Evolutionary conservation across 2,113 vertebrate genomes (phyloP).

Genomic region (Eleginops maclovinus): DNA sequence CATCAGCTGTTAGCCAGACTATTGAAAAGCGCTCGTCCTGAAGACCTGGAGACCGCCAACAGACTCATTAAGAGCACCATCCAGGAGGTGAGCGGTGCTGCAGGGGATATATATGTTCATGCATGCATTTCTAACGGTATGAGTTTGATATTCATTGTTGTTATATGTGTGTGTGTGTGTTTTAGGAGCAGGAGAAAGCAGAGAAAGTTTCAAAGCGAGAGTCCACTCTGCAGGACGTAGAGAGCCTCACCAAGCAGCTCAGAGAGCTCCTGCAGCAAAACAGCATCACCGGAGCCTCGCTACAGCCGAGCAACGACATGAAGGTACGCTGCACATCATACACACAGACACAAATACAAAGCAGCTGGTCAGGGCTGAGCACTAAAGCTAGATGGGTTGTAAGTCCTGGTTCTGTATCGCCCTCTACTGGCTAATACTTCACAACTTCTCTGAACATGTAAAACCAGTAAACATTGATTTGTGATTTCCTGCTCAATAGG

Average conservation of each 20-base stretch:
- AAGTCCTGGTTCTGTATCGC: not conserved
- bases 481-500: not conserved
- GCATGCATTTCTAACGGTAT: not conserved
- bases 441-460: not conserved
- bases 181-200: constrained; percentile 90
- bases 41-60: constrained; percentile 93
- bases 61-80: constrained; percentile 90
- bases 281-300: constrained; percentile 40
- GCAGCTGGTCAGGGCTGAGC: not conserved
- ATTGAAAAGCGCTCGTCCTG: constrained; percentile 87
- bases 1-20: constrained; percentile 87
- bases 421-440: not conserved
- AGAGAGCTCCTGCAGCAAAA: constrained; percentile 80
- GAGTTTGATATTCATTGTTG: not conserved
- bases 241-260: constrained; percentile 80
- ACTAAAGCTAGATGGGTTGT: not conserved
- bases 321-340: constrained; percentile 63
- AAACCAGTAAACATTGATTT: not conserved
- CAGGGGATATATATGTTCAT: not conserved
- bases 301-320: constrained; percentile 59
- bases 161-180: constrained; percentile 25
- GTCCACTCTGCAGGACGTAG: constrained; percentile 85
- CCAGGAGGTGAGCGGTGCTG: constrained; percentile 83
- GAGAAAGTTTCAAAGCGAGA: constrained; percentile 85
- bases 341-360: not conserved